Conservation (phyloP, 2,113 vertebrate genomes). For the Monopterus albus region DNA sequence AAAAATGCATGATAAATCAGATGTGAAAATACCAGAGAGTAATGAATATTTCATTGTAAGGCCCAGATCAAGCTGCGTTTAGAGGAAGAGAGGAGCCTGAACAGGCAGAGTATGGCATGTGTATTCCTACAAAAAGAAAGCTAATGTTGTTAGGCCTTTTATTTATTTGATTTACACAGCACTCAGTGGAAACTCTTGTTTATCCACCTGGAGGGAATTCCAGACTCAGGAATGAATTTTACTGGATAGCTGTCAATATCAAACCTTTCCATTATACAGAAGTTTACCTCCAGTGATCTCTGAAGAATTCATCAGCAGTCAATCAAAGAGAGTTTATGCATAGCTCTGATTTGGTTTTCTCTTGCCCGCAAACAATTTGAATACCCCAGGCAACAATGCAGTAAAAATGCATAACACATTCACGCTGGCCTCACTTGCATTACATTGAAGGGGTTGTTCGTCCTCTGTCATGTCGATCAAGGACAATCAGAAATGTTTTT, state of each 20-base stretch:
- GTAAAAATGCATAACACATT: constrained; percentile 65
- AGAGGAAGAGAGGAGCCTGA: constrained; percentile 28
- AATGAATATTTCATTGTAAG: constrained; percentile 77
- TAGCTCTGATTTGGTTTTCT: constrained; percentile 63
- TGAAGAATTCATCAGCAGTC: constrained; percentile 74
- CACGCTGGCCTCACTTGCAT: constrained; percentile 58
- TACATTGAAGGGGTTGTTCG: constrained; percentile 45
- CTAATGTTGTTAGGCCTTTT: constrained; percentile 59
- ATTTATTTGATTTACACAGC: constrained; percentile 71
- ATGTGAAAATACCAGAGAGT: constrained; percentile 61
- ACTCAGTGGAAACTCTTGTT: constrained; percentile 70
- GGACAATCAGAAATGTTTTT: constrained; percentile 27
- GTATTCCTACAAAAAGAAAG: constrained; percentile 48
- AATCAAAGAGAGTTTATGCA: constrained; percentile 79
- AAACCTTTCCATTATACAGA: constrained; percentile 75
- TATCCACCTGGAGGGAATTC: constrained; percentile 68
- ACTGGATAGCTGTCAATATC: constrained; percentile 74
- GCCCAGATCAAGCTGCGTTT: constrained; percentile 50
- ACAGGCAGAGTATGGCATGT: constrained; percentile 2
- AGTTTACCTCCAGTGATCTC: constrained; percentile 78
- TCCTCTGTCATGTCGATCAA: constrained; percentile 68
- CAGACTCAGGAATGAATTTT: constrained; percentile 58
- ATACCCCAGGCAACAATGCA: constrained; percentile 60
- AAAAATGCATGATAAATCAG: constrained; percentile 55
- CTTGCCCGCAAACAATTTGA: constrained; percentile 71